Evolutionary conservation across 1,140 invertebrate species (phyloP).

Genomic region (Calosoma granatense): DNA sequence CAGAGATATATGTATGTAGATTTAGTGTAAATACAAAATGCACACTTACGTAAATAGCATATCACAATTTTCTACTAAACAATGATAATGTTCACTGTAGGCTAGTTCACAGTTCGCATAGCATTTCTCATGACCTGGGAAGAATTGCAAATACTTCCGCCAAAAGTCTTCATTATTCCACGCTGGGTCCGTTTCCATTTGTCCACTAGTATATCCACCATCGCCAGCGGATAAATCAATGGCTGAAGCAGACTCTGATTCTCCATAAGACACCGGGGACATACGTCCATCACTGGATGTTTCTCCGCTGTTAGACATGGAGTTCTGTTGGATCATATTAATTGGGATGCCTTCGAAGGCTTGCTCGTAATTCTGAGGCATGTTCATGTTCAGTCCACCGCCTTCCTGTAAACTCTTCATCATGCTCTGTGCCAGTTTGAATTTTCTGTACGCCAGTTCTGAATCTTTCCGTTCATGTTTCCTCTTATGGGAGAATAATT

Average conservation of each 20-base stretch:
- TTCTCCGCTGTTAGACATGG: constrained; percentile 28
- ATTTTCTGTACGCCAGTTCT: constrained; percentile 72
- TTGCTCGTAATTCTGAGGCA: constrained; percentile 26
- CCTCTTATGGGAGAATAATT: constrained; percentile 94
- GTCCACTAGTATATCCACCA: constrained; percentile 5
- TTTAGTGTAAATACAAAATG: too few relatives aligned
- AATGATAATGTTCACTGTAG: constrained; percentile 72
- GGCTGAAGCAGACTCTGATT: constrained; percentile 26
- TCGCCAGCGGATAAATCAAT: constrained; percentile 34
- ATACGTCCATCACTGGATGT: constrained; percentile 29
- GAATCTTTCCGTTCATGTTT: constrained; percentile 92
- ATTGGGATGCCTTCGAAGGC: constrained; percentile 20
- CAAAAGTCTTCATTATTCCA: constrained; percentile 40
- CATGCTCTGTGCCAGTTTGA: constrained; percentile 44
- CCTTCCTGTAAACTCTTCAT: constrained; percentile 32
- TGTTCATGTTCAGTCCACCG: constrained; percentile 13
- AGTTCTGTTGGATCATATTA: constrained; percentile 23
- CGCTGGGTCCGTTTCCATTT: constrained; percentile 17
- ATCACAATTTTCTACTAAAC: constrained; percentile 54
- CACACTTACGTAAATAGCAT: constrained; percentile 53
- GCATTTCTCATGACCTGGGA: constrained; percentile 39
- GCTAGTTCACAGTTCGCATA: constrained; percentile 55
- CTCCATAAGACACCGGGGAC: constrained; percentile 31
- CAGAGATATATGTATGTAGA: too few relatives aligned
- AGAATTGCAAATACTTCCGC: constrained; percentile 52